phyloP scores from a whole-genome alignment of 2,888 invertebrate species.

The Sphaeridia pumilis region DNA sequence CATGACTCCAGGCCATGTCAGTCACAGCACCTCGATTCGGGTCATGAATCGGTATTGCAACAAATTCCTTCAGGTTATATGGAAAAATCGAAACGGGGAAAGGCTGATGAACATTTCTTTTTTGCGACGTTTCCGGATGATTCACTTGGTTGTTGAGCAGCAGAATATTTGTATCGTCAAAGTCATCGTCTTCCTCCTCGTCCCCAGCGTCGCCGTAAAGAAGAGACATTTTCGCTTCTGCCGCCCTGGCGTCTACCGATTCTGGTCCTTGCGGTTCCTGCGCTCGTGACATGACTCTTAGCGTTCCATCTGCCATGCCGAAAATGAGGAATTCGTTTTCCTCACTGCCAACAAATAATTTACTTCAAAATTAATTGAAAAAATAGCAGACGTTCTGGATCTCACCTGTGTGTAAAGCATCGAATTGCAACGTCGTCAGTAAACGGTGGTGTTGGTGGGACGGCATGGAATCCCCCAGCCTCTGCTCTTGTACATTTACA shows the following conservation, averaged over 20 bases:
- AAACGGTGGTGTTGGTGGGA: conserved; percentile 44
- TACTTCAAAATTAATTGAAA: neutral
- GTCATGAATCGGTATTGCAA: conserved; percentile 63
- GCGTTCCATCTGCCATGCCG: conserved; percentile 50
- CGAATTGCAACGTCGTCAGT: conserved; percentile 50
- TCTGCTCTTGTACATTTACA: conserved; percentile 40
- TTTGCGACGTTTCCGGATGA: conserved; percentile 2
- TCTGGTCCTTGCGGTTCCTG: neutral
- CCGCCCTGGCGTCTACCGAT: neutral
- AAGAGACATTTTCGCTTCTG: neutral
- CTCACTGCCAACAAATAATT: conserved; percentile 39
- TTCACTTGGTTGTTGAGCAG: neutral
- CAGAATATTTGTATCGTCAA: neutral
- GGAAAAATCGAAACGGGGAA: conserved; percentile 26
- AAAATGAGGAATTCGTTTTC: conserved; percentile 47
- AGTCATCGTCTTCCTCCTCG: neutral
- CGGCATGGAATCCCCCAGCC: conserved; percentile 42
- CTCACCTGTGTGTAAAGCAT: conserved; percentile 46
- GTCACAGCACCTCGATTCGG: conserved; percentile 55
- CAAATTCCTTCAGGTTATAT: conserved; percentile 49
- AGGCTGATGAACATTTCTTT: conserved; percentile 13
- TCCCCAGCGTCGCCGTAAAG: too few relatives aligned
- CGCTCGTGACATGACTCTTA: conserved; percentile 42
- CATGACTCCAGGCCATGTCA: conserved; percentile 51
- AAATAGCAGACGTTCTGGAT: conserved; percentile 5